Conservation (phyloP, 2,888 invertebrate species). For the Macrosiphum euphorbiae region DNA sequence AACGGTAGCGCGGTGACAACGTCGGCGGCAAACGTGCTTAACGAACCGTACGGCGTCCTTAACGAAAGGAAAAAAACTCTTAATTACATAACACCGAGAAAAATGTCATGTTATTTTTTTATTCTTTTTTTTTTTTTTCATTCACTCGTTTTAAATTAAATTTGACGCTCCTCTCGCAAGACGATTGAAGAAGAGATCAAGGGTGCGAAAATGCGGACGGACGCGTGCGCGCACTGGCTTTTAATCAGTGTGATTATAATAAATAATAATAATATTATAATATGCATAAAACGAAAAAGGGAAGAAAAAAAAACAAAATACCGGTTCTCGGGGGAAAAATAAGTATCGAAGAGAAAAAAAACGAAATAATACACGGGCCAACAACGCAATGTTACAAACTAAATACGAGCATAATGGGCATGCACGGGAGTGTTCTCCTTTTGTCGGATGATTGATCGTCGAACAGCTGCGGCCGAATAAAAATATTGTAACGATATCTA, state of each 20-base stretch:
- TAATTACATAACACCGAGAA: constrained; percentile 44
- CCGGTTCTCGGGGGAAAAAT: constrained; percentile 8
- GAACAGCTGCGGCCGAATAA: constrained; percentile 63
- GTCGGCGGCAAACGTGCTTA: constrained; percentile 29
- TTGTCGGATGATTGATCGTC: constrained; percentile 64
- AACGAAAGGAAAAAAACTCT: constrained; percentile 44
- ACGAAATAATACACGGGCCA: constrained; percentile 26
- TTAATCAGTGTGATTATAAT: constrained; percentile 49
- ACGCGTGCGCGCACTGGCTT: constrained; percentile 11
- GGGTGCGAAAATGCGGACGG: constrained; percentile 15
- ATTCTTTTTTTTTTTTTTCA: background rate
- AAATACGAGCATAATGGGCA: constrained; percentile 60
- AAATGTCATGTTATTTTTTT: background rate
- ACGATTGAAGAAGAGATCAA: constrained; percentile 49
- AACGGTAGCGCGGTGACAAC: background rate
- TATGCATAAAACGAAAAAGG: background rate
- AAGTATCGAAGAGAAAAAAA: background rate
- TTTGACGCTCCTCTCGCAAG: background rate
- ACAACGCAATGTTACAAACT: constrained; percentile 34
- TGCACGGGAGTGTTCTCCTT: constrained; percentile 61
- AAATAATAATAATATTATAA: constrained; percentile 21
- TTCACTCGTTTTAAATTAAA: constrained; percentile 35
- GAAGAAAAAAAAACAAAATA: background rate
- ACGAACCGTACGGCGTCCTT: constrained; percentile 51
- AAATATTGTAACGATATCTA: constrained; percentile 64